Evolutionary conservation across 2,797 vertebrate genomes (phyloP).

Genomic region (Melanotaenia parkinsoni): DNA sequence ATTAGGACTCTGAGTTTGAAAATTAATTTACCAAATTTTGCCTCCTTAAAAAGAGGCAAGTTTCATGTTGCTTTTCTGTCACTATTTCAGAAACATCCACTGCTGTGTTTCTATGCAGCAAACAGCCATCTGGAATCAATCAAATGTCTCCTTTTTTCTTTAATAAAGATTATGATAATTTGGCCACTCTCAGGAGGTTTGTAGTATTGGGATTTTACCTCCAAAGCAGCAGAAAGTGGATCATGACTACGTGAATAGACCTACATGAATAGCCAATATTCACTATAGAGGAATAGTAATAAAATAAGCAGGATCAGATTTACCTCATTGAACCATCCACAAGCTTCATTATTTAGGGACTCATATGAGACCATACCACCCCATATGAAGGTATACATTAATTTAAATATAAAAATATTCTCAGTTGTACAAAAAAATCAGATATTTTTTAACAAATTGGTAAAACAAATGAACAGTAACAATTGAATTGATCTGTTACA

Average conservation of each 20-base stretch:
- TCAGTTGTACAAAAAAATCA: background rate
- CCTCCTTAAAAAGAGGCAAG: too few species aligned
- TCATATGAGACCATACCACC: background rate
- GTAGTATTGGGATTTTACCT: background rate
- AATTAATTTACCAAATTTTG: too few species aligned
- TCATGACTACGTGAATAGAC: too few species aligned
- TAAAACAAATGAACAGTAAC: background rate
- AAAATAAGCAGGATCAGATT: background rate
- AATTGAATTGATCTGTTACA: background rate
- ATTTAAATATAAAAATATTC: background rate
- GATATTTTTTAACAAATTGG: background rate
- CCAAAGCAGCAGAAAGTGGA: background rate
- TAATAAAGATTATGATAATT: background rate
- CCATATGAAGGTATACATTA: background rate
- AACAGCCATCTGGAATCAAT: too few species aligned
- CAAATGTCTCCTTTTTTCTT: background rate
- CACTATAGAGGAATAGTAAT: background rate
- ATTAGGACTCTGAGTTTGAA: too few species aligned
- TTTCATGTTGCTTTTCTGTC: too few species aligned
- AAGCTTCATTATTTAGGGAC: background rate
- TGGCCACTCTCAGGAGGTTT: background rate
- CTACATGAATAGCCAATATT: too few species aligned
- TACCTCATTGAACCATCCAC: background rate
- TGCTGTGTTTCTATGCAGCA: too few species aligned
- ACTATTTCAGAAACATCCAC: too few species aligned